Percentiles rank a stretch among this genome's conserved stretches.
phyloP scores from a whole-genome alignment of 2,113 vertebrate genomes.

The Diphyllodes magnificus region DNA sequence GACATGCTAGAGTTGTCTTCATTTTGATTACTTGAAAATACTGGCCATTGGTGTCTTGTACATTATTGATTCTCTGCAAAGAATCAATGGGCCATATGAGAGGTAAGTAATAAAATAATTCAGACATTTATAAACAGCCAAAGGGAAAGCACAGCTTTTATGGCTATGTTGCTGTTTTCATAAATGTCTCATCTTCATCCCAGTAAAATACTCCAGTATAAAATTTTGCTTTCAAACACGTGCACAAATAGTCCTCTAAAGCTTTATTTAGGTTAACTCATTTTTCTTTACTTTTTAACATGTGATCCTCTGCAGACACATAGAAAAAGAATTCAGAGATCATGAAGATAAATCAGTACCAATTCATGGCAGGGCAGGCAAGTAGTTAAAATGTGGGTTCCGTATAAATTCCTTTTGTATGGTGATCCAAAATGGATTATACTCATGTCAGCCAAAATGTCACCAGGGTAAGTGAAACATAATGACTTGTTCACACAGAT shows the following conservation, averaged over 20 bases:
- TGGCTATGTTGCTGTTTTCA: neutral
- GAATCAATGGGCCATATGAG: neutral
- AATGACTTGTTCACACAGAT: neutral
- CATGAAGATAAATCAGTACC: neutral
- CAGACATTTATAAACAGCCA: neutral
- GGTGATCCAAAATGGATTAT: slow-evolving; percentile 23
- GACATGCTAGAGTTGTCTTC: neutral
- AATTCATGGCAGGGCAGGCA: neutral
- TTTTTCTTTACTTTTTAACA: slow-evolving; percentile 19
- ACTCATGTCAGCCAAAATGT: slow-evolving; percentile 23
- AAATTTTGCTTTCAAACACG: neutral
- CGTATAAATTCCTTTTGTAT: neutral
- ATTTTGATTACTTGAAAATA: neutral
- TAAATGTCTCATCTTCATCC: neutral
- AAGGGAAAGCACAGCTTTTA: neutral
- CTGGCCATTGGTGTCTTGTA: neutral
- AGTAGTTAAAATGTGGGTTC: slow-evolving; percentile 26
- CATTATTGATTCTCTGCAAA: neutral
- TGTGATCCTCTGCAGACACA: neutral
- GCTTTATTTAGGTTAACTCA: neutral
- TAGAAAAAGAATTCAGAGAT: slow-evolving; percentile 12
- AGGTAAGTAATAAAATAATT: slow-evolving; percentile 14
- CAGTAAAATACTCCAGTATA: neutral
- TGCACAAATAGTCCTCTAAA: neutral
- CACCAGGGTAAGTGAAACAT: slow-evolving; percentile 25